phyloP scores from a whole-genome alignment of 2,888 invertebrate genomes.

The Drosophila borborema region DNA sequence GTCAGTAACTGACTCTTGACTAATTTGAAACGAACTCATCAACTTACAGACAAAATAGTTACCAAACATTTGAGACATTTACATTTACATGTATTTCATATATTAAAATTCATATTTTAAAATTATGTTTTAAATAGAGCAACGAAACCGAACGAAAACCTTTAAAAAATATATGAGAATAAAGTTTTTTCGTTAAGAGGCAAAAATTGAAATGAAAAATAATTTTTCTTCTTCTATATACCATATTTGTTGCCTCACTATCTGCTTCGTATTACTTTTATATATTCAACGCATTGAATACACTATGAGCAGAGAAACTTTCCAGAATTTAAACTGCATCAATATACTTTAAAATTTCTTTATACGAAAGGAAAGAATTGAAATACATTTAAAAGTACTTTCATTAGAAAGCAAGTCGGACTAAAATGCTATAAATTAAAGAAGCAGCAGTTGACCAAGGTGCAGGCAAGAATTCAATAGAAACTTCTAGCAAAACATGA shows the following conservation, averaged over 20 bases:
- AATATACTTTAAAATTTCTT: not conserved
- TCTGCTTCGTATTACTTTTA: not conserved
- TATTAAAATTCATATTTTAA: not conserved
- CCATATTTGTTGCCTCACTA: not conserved
- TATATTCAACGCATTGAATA: not conserved
- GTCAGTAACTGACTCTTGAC: not conserved
- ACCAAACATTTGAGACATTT: too few species aligned
- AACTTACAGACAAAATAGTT: not conserved
- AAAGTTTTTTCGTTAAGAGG: rapidly evolving
- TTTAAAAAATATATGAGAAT: not conserved
- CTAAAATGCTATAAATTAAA: not conserved
- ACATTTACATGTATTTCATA: too few species aligned
- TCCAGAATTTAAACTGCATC: not conserved
- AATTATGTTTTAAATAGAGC: not conserved
- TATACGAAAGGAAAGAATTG: too few species aligned
- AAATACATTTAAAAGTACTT: not conserved
- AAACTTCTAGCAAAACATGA: not conserved
- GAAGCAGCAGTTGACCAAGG: not conserved
- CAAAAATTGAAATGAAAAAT: not conserved
- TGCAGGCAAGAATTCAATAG: not conserved
- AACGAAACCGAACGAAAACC: not conserved
- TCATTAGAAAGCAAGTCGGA: not conserved
- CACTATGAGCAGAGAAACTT: not conserved
- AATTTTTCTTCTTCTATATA: not conserved
- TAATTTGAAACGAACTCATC: not conserved